Conservation (phyloP, 37 sponge, comb jelly and placozoan species). For the Mnemiopsis leidyi region DNA sequence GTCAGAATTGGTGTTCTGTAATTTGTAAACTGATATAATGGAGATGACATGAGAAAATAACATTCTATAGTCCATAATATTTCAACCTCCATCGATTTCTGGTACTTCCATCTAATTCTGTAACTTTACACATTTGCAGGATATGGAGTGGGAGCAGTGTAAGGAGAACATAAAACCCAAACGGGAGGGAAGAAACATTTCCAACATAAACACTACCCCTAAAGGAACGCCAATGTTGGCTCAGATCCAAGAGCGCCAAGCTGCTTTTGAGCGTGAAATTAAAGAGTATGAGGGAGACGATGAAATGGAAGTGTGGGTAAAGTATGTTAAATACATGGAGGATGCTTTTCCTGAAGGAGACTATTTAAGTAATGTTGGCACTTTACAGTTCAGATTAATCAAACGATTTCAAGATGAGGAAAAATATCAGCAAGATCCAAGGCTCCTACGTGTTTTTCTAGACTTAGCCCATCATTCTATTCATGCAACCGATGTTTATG, state of each 20-base stretch:
- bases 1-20: too few relatives aligned
- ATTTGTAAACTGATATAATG: too few relatives aligned
- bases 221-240: slow-evolving; percentile 36
- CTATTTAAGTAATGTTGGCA: slow-evolving; percentile 30
- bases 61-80: too few relatives aligned
- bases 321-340: slow-evolving; percentile 48
- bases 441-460: slow-evolving; percentile 19
- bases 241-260: slow-evolving; percentile 22
- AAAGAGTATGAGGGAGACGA: slow-evolving; percentile 19
- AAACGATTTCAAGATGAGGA: slow-evolving; percentile 48
- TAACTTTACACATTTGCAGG: background rate
- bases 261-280: slow-evolving; percentile 28
- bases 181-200: slow-evolving; percentile 28
- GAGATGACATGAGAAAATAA: too few relatives aligned
- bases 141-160: slow-evolving; percentile 60
- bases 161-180: slow-evolving; percentile 61
- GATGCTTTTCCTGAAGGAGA: slow-evolving; percentile 52
- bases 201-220: background rate
- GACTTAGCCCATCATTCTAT: background rate
- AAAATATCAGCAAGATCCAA: slow-evolving; percentile 25
- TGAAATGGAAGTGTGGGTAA: slow-evolving; percentile 62
- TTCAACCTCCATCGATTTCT: too few relatives aligned
- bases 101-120: too few relatives aligned
- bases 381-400: slow-evolving; percentile 5
- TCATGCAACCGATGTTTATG: slow-evolving; percentile 21